These are phyloP conservation scores for Cosmopolites sordidus DNA, from an alignment of 2,888 invertebrate species.

Conservation along the genomic window DNA sequence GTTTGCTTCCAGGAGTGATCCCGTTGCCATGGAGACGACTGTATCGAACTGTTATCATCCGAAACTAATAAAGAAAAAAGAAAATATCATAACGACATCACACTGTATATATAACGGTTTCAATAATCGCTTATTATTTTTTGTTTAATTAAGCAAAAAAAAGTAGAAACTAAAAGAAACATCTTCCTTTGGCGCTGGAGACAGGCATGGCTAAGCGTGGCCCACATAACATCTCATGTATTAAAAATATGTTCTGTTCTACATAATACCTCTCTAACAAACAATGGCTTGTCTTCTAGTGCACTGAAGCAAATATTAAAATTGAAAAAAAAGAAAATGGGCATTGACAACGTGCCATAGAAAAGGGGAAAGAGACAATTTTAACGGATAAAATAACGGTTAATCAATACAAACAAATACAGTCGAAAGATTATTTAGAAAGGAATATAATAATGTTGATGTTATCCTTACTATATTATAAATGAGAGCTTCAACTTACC, in stretches of 20 bases:
- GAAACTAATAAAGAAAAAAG: constrained; percentile 56
- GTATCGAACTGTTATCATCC: constrained; percentile 86
- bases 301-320: not conserved
- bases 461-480: too few species aligned
- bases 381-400: too few species aligned
- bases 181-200: constrained; percentile 15
- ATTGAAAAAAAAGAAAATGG: constrained; percentile 2
- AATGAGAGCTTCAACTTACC: constrained; percentile 51
- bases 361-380: too few species aligned
- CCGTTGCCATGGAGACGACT: constrained; percentile 86
- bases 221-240: constrained; percentile 26
- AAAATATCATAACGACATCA: too few species aligned
- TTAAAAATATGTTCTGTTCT: constrained; percentile 23
- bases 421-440: too few species aligned
- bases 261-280: constrained; percentile 19
- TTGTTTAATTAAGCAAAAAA: too few species aligned
- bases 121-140: too few species aligned
- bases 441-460: too few species aligned
- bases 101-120: too few species aligned
- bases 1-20: constrained; percentile 88
- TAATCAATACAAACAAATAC: too few species aligned
- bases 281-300: constrained; percentile 10
- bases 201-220: constrained; percentile 23
- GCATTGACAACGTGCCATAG: too few species aligned
- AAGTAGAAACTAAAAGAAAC: not conserved